These are phyloP conservation scores for Balaeniceps rex DNA, from an alignment of 2,113 vertebrate species.

Conservation along the genomic window DNA sequence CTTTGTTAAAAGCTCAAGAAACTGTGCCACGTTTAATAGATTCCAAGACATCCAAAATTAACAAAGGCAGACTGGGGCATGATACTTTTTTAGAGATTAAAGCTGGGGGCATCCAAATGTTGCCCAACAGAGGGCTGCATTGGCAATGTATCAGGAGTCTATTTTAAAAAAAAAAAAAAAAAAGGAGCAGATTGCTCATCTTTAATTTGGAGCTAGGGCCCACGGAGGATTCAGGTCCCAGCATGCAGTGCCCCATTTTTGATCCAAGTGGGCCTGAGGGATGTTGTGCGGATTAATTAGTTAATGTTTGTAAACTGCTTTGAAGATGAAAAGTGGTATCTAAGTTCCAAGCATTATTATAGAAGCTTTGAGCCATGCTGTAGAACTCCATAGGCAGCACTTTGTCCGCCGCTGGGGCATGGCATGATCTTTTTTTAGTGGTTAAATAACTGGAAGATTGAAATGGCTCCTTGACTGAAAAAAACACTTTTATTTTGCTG, in stretches of 20 bases:
- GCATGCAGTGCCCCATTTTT: constrained; percentile 58
- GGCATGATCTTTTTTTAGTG: constrained; percentile 46
- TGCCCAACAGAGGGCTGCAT: constrained; percentile 61
- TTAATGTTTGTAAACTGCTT: constrained; percentile 70
- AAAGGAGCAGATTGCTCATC: constrained; percentile 45
- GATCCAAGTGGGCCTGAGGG: constrained; percentile 62
- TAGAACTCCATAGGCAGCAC: constrained; percentile 60
- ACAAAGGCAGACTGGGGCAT: constrained; percentile 53
- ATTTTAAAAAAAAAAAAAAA: constrained; percentile 8
- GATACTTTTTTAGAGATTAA: constrained; percentile 61
- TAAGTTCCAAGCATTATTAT: constrained; percentile 64
- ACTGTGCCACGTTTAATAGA: constrained; percentile 39
- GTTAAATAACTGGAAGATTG: constrained; percentile 56
- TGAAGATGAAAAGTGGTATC: constrained; percentile 71
- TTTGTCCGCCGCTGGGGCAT: constrained; percentile 53
- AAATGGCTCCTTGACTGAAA: constrained; percentile 37
- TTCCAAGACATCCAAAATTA: constrained; percentile 55
- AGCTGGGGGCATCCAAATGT: constrained; percentile 62
- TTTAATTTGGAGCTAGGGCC: constrained; percentile 61
- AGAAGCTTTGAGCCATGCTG: constrained; percentile 56
- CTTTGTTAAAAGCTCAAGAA: constrained; percentile 60
- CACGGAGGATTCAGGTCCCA: constrained; percentile 48
- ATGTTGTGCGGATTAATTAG: constrained; percentile 68
- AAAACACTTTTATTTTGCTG: constrained; percentile 32
- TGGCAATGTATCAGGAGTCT: constrained; percentile 60